These are phyloP conservation scores for Nowickia ferox DNA, from an alignment of 2,888 invertebrate species.

Conservation along the genomic window DNA sequence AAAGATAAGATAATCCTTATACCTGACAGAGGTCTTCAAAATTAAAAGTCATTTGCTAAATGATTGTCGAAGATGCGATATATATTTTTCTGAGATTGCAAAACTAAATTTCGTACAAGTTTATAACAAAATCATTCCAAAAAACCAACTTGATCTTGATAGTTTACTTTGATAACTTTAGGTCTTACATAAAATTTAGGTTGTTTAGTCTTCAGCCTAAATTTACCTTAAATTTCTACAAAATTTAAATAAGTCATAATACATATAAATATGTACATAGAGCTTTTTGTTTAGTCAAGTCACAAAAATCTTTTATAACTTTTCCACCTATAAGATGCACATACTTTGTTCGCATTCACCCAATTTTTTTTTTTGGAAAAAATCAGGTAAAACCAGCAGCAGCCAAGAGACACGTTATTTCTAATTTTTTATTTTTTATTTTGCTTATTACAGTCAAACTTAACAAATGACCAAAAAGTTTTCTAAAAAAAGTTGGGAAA, in stretches of 20 bases:
- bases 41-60: too few relatives aligned
- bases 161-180: not conserved
- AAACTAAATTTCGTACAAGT: too few relatives aligned
- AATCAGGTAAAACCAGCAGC: conserved; percentile 24
- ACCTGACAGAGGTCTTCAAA: too few relatives aligned
- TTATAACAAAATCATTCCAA: too few relatives aligned
- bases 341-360: not conserved
- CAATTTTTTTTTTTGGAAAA: conserved; percentile 32
- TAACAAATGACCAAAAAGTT: conserved; percentile 68
- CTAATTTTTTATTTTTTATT: conserved; percentile 35
- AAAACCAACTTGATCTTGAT: not conserved
- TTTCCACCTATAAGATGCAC: conserved; percentile 12
- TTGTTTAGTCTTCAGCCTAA: not conserved
- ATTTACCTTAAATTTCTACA: not conserved
- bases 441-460: conserved; percentile 65
- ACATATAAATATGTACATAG: not conserved
- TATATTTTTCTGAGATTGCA: too few relatives aligned
- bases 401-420: conserved; percentile 35
- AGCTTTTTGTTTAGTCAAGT: conserved; percentile 23
- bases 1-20: not conserved
- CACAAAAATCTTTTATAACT: conserved; percentile 25
- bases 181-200: too few relatives aligned
- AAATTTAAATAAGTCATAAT: not conserved
- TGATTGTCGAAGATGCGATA: too few relatives aligned
- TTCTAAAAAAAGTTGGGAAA: conserved; percentile 4